These are phyloP conservation scores for Schizotus pectinicornis DNA, from an alignment of 2,888 invertebrate genomes.

Conservation along the genomic window DNA sequence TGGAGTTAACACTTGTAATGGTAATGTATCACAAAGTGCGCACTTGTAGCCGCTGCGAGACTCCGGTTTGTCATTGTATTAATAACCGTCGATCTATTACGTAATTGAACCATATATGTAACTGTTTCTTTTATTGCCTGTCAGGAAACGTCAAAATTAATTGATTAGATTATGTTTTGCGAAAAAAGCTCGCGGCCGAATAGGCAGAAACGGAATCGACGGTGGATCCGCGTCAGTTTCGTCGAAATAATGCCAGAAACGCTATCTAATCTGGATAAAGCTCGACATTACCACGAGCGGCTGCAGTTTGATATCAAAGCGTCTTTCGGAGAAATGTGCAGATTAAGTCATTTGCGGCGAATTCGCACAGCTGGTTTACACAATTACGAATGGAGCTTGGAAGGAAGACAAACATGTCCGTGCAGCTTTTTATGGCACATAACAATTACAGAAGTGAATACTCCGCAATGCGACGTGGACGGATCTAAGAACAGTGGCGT, in stretches of 20 bases:
- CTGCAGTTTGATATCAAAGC: not conserved
- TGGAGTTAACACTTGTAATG: constrained; percentile 35
- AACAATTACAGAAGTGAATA: constrained; percentile 51
- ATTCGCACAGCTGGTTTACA: constrained; percentile 50
- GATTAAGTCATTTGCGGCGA: constrained; percentile 52
- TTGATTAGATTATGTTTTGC: constrained; percentile 5
- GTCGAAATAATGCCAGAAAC: no score
- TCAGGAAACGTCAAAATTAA: constrained; percentile 20
- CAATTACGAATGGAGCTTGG: constrained; percentile 46
- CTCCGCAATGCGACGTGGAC: constrained; percentile 42
- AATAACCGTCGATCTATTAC: constrained; percentile 21
- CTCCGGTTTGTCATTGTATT: constrained; percentile 17
- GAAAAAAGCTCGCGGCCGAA: not conserved
- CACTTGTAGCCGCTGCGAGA: constrained; percentile 15
- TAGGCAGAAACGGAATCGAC: not conserved
- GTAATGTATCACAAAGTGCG: constrained; percentile 26
- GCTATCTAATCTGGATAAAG: not conserved
- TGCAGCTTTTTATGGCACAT: constrained; percentile 52
- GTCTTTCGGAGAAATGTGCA: constrained; percentile 47
- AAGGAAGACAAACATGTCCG: constrained; percentile 50
- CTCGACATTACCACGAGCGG: not conserved
- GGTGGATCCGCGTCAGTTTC: not conserved
- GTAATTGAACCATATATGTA: constrained; percentile 23
- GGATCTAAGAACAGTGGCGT: not conserved
- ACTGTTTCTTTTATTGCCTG: constrained; percentile 12